Evolutionary conservation across 1,140 invertebrate genomes (phyloP).

Genomic region (Temnothorax longispinosus): DNA sequence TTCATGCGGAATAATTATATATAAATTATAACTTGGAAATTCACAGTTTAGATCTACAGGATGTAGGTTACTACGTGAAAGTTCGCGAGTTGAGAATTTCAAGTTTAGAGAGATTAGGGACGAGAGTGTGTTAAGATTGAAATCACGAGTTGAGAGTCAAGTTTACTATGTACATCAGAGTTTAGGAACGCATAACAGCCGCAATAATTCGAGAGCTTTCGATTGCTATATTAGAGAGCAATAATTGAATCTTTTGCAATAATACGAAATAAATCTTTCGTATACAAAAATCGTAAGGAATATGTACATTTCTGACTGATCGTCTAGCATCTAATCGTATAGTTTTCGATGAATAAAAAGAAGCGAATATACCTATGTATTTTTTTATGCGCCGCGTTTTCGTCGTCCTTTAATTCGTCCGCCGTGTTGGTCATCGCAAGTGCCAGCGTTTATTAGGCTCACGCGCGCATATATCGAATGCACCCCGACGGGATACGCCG

Average conservation of each 20-base stretch:
- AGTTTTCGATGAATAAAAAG: not conserved
- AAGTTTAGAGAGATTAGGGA: constrained; percentile 36
- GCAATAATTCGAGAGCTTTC: not conserved
- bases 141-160: constrained; percentile 47
- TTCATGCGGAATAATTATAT: not conserved
- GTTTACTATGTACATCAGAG: constrained; percentile 8
- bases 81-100: constrained; percentile 31
- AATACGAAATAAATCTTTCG: not conserved
- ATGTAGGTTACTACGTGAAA: constrained; percentile 13
- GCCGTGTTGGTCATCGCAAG: not conserved
- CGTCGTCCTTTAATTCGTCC: not conserved
- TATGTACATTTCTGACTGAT: not conserved
- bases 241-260: not conserved
- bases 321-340: not conserved
- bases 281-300: not conserved
- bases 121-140: constrained; percentile 46
- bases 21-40: constrained; percentile 38
- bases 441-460: constrained; percentile 30
- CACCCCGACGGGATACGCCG: not conserved
- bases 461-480: constrained; percentile 22
- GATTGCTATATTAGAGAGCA: too few species aligned
- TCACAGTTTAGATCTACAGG: constrained; percentile 13
- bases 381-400: not conserved
- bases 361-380: not conserved
- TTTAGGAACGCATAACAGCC: not conserved